Base-by-base conservation (phyloP, 2,113 vertebrate genomes). In the Cricetomys ansorgei region DNA sequence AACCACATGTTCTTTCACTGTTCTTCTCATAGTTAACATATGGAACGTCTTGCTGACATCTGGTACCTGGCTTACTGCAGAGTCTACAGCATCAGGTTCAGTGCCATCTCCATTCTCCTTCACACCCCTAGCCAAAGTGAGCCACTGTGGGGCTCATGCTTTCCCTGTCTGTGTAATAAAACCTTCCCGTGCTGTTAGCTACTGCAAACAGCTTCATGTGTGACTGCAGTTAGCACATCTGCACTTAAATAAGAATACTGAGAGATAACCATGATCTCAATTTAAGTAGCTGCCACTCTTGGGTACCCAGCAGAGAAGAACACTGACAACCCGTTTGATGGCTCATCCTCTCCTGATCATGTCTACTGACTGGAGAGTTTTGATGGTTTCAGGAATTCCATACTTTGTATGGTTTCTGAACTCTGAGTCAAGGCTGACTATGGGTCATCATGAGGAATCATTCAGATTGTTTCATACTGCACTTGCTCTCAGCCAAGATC, bases 351-450 rank as follows among this genome's bases (percentile, higher is more conserved):
- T 75, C 50, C 50, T 0, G 21, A 55, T 27, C 27, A 83, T 7
- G 70, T 1, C 25, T 29, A 67, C 62, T 12, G 62, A 13, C 5
- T 13, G 50, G 59, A 31, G 57, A 53, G 64, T 80, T 76, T 21
- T 64, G 12, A 45, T 87, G 72, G 53, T 23, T 77, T 55, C 15
- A 75, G 17, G 55, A 92, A 15, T 53, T 25, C 59, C 62, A 67
- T 5, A 45, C 29, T 55, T 93, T 53, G 85, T 45, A 48, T 84
- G 45, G 48, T 77, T 77, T 96, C 67, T 91, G 80, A 95, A 69
- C 48, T 95, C 57, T 67, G 8, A 77, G 19, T 29, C 64, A 85
- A 85, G 86, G 57, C 62, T 43, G 45, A 62, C 25, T n/a, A 48
- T 27, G 92, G 75, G 72, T 59, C 92, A 88, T n/a, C 55, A 84